phyloP scores from a whole-genome alignment of 2,113 vertebrate genomes.

The Ictalurus punctatus region DNA sequence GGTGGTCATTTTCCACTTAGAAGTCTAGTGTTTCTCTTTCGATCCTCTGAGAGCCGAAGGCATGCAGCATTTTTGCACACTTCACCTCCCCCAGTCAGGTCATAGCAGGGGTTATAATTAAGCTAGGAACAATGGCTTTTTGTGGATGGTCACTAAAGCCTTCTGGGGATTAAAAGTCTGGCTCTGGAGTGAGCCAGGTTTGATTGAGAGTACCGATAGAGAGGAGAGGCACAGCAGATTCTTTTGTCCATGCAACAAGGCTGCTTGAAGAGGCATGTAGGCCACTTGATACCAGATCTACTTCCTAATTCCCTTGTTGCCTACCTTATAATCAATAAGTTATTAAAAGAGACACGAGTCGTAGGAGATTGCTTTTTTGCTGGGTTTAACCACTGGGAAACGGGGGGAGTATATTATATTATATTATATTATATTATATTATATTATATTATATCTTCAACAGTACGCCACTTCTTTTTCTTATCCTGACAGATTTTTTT shows the following conservation, averaged over 20 bases:
- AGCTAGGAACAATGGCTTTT: conserved; percentile 59
- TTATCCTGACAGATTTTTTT: no score
- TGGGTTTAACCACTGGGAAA: conserved; percentile 2
- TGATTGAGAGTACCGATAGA: conserved; percentile 62
- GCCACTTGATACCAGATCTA: conserved; percentile 58
- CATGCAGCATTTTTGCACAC: conserved; percentile 57
- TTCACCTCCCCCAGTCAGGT: conserved; percentile 59
- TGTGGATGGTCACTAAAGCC: conserved; percentile 58
- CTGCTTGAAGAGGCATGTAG: conserved; percentile 55
- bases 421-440: neutral
- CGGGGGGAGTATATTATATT: neutral
- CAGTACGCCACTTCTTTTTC: neutral
- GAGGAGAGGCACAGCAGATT: conserved; percentile 62
- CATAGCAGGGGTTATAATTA: conserved; percentile 62
- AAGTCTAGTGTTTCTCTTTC: conserved; percentile 71
- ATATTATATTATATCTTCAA: neutral
- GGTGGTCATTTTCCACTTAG: conserved; percentile 69
- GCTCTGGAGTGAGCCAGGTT: conserved; percentile 64
- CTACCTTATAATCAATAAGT: conserved; percentile 38
- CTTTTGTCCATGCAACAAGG: conserved; percentile 63
- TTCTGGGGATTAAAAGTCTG: conserved; percentile 63
- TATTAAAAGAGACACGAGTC: conserved; percentile 37
- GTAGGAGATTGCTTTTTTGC: conserved; percentile 11
- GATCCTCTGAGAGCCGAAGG: conserved; percentile 64
- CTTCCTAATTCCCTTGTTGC: conserved; percentile 41